Base-by-base conservation (phyloP, 2,888 invertebrate genomes). In the Microplitis deprimator region DNA sequence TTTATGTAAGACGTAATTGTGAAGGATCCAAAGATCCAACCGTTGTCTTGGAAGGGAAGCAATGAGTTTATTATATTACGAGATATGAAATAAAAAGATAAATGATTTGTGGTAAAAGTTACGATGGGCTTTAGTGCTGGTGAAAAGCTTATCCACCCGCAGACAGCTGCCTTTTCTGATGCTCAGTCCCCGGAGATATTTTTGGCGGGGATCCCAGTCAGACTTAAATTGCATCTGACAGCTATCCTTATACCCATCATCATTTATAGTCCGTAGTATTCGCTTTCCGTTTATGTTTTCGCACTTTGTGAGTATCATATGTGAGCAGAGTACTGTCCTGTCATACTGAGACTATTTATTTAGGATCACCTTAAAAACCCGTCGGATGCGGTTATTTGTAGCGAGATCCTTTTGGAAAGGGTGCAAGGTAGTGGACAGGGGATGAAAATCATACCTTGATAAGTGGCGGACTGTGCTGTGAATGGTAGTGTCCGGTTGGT, bases 201-300 rank as follows among this genome's bases (percentile, higher is more conserved):
- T 84, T 77, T 83, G 82, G 77, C 77, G 76, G 77, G 77, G 67
- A 75, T 83, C 82, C 29, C 75, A 81, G 83, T 81, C 83, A 87
- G 87, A 89, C 87, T 87, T 87, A 85, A 88, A 89, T 86, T 84
- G 86, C 82, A 81, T 82, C 82, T 85, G 89, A 89, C 89, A 89
- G 84, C 84, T 86, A 83, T 85, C 88, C 88, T 88, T 88, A 87
- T 85, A 86, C 86, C 88, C 88, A 87, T 88, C 88, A 87, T 87
- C 87, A 85, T 88, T 84, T 85, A 82, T 16, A 17, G 16, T 40
- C 40, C 6, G 7, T 20, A 50, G 50, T 40, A 68, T 68, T 40
- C 38, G 38, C 39, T 39, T 67, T 67, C 39, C 67, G 67, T 67
- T 67, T 67, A 67, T 67, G n/a, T 6, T 67, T 67, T 65, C 6